Conservation (phyloP, 2,888 invertebrate genomes). For the Drosophila nr. medialis region DNA sequence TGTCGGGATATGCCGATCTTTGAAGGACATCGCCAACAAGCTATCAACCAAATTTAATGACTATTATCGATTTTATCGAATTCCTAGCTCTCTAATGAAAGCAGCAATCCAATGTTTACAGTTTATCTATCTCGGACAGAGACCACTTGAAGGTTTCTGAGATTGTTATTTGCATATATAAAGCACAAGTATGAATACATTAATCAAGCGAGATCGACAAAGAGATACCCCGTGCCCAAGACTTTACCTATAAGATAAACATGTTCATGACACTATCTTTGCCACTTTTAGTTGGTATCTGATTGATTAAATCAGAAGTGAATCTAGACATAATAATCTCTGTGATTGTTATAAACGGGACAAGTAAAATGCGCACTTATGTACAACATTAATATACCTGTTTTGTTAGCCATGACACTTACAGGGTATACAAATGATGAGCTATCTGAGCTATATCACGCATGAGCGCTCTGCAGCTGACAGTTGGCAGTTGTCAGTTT, state of each 20-base stretch:
- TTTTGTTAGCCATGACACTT: not conserved
- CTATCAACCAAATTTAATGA: not conserved
- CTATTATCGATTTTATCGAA: not conserved
- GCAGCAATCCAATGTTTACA: too few species aligned
- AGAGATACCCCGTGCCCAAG: not conserved
- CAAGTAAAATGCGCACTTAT: not conserved
- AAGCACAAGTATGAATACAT: not conserved
- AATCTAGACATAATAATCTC: too few species aligned
- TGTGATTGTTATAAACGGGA: too few species aligned
- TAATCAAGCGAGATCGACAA: not conserved
- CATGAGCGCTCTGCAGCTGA: constrained; percentile 38
- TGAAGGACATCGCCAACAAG: not conserved
- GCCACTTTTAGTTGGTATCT: not conserved
- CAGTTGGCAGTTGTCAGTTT: constrained; percentile 40
- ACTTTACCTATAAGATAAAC: too few species aligned
- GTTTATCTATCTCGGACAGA: rapidly evolving
- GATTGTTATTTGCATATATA: not conserved
- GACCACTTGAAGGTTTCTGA: not conserved
- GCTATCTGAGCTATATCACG: constrained; percentile 51
- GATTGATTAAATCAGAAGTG: not conserved
- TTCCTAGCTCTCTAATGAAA: not conserved
- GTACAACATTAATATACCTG: not conserved
- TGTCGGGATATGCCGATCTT: not conserved
- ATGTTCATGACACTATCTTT: too few species aligned
- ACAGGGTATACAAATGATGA: constrained; percentile 28